These are phyloP conservation scores for Lophotriccus pileatus DNA, from an alignment of 2,797 vertebrate species.

Conservation along the genomic window DNA sequence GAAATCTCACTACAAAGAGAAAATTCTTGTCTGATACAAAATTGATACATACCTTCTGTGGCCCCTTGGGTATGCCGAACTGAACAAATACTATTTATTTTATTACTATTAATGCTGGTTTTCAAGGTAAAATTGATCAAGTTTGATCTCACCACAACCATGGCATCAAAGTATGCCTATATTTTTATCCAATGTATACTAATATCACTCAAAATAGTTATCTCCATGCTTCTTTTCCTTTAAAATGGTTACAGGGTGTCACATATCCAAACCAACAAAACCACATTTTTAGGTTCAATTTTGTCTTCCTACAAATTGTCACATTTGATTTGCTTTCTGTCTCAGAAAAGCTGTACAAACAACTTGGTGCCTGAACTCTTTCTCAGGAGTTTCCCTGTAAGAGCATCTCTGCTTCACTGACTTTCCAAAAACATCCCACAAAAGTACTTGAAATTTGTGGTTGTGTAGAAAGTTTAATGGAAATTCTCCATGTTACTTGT, in stretches of 20 bases:
- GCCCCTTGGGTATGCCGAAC: neutral
- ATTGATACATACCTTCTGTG: neutral
- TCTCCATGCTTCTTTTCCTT: neutral
- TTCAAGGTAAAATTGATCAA: neutral
- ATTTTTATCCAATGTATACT: neutral
- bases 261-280: neutral
- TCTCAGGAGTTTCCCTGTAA: conserved; percentile 14
- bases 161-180: neutral
- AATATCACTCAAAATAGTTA: neutral
- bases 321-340: conserved; percentile 33
- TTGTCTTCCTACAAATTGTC: neutral
- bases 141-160: neutral
- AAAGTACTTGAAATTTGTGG: conserved; percentile 62
- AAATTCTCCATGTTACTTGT: conserved; percentile 66
- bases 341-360: conserved; percentile 60
- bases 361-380: conserved; percentile 36
- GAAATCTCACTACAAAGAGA: neutral
- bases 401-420: conserved; percentile 30
- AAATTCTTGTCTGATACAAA: neutral
- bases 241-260: neutral
- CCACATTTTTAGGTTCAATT: neutral
- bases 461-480: conserved; percentile 64
- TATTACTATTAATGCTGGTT: neutral
- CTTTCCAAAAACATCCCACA: conserved; percentile 39
- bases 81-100: neutral